A percentile compares a stretch with the other conserved stretches of the same genome.
phyloP scores from a whole-genome alignment of 2,113 vertebrate genomes.

The Seriola dumerili region DNA sequence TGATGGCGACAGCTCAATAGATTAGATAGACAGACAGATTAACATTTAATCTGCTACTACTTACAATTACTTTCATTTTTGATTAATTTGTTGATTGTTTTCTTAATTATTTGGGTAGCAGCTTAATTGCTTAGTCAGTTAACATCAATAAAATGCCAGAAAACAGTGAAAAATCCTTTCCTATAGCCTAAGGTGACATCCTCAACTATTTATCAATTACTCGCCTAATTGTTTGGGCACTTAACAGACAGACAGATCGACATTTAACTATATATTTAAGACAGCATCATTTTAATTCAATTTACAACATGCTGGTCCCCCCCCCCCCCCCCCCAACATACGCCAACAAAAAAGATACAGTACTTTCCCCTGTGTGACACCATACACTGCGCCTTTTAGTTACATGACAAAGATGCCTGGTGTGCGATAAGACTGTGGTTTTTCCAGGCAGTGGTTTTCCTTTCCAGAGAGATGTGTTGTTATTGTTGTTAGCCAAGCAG shows the following conservation, averaged over 20 bases:
- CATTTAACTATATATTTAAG: background rate
- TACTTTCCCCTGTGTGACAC: slow-evolving; percentile 20
- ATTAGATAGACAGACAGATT: background rate
- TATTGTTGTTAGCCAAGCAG: slow-evolving; percentile 71
- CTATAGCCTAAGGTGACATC: background rate
- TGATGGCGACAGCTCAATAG: background rate
- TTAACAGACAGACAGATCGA: background rate
- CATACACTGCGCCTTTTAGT: slow-evolving; percentile 27
- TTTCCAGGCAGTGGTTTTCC: slow-evolving; percentile 43
- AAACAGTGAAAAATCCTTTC: background rate
- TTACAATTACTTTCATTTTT: background rate
- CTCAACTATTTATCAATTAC: background rate
- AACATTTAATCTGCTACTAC: background rate
- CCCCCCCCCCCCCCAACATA: background rate
- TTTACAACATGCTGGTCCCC: background rate
- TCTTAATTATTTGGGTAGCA: background rate
- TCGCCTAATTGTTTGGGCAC: background rate
- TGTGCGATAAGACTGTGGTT: slow-evolving; percentile 45
- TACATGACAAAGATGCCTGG: slow-evolving; percentile 55
- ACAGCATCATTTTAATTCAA: background rate
- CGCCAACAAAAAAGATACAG: slow-evolving; percentile 6
- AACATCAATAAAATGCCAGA: background rate
- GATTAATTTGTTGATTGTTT: background rate
- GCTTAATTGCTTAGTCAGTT: background rate
- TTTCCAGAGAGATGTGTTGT: slow-evolving; percentile 65